Conservation (phyloP, 2,888 invertebrate genomes). For the Scrobipalpa atriplicella region DNA sequence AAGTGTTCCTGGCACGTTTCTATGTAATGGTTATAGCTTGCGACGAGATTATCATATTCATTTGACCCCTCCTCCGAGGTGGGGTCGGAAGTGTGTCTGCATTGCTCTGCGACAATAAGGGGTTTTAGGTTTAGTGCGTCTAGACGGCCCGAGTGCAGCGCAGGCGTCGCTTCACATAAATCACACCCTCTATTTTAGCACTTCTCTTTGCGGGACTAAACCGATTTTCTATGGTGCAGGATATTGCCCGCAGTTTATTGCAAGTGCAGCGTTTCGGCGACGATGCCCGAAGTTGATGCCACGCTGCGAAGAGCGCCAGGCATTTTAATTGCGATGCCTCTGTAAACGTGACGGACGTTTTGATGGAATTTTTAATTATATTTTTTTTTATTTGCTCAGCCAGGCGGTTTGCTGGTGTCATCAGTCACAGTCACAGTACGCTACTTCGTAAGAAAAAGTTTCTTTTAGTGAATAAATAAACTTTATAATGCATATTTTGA, state of each 20-base stretch:
- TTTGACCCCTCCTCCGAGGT: conserved; percentile 17
- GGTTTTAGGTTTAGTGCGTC: conserved; percentile 46
- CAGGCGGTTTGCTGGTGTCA: background rate
- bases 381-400: conserved; percentile 13
- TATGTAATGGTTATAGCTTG: conserved; percentile 4
- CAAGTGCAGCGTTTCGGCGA: conserved; percentile 3
- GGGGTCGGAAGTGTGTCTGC: conserved; percentile 18
- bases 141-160: conserved; percentile 39
- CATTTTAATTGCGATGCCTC: conserved; percentile 15
- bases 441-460: background rate
- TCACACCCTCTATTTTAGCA: conserved; percentile 33
- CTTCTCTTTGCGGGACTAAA: conserved; percentile 4
- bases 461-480: background rate
- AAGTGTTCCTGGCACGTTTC: conserved; percentile 1
- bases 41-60: conserved; percentile 14
- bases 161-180: conserved; percentile 36
- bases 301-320: conserved; percentile 1
- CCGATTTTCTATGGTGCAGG: background rate
- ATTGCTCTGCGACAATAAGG: conserved; percentile 35
- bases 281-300: background rate
- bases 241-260: conserved; percentile 12
- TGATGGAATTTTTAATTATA: conserved; percentile 18
- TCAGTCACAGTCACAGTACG: background rate
- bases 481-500: background rate
- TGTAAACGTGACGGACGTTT: conserved; percentile 18